Conservation (phyloP, 2,113 vertebrate species). For the Phylloscopus trochilus region DNA sequence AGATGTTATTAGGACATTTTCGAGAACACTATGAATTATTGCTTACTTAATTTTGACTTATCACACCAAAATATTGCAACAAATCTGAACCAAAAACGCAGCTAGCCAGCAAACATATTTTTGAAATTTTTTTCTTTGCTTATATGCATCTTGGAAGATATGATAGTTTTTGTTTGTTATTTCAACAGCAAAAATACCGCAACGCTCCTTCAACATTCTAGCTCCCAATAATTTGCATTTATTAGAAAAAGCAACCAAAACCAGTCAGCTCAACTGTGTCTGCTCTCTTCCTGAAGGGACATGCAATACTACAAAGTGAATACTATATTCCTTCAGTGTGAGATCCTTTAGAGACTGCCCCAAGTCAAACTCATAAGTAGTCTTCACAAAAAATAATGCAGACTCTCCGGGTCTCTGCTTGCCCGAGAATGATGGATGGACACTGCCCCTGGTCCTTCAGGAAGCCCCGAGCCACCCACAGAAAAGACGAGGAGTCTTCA, state of each 20-base stretch:
- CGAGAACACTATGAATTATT: background rate
- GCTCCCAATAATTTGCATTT: background rate
- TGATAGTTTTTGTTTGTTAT: background rate
- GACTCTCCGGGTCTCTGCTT: no score
- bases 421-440: no score
- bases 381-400: background rate
- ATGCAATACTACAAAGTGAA: background rate
- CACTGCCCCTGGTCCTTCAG: no score
- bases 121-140: background rate
- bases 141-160: background rate
- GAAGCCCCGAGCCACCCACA: no score
- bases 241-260: background rate
- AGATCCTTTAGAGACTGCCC: background rate
- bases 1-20: background rate
- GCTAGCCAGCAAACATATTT: background rate
- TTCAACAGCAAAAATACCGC: background rate
- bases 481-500: no score
- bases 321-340: background rate
- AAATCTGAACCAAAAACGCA: background rate
- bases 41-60: background rate
- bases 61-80: background rate
- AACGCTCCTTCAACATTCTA: fast-evolving
- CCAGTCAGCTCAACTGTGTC: background rate
- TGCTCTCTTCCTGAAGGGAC: background rate
- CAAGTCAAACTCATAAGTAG: background rate